phyloP scores from a whole-genome alignment of 2,797 vertebrate genomes.

The Acipenser ruthenus region DNA sequence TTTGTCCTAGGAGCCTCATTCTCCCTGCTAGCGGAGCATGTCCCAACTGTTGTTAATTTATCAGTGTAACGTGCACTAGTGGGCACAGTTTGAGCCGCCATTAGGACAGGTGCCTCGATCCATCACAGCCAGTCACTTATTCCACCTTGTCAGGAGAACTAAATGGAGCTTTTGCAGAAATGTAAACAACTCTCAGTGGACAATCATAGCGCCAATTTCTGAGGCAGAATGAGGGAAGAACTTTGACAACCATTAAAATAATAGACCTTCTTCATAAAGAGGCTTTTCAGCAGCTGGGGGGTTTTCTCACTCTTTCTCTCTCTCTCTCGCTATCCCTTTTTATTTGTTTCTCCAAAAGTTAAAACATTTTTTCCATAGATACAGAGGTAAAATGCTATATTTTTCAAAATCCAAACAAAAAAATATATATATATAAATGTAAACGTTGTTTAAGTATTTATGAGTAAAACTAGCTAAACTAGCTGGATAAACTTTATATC shows the following conservation, averaged over 20 bases:
- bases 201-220: slow-evolving; percentile 77
- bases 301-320: not conserved
- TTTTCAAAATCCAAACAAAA: not conserved
- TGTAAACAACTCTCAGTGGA: slow-evolving; percentile 97
- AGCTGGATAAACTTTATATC: no score
- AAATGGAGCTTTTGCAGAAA: slow-evolving; percentile 98
- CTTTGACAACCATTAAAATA: slow-evolving; percentile 54
- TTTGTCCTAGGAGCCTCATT: slow-evolving; percentile 91
- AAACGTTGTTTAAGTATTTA: no score
- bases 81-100: slow-evolving; percentile 99
- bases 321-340: not conserved
- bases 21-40: slow-evolving; percentile 88
- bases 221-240: slow-evolving; percentile 66
- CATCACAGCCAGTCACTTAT: slow-evolving; percentile 97
- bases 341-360: not conserved
- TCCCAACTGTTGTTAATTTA: slow-evolving; percentile 99
- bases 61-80: slow-evolving; percentile 98
- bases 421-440: no score
- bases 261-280: slow-evolving; percentile 12
- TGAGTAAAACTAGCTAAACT: not conserved
- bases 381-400: not conserved
- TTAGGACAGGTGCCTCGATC: slow-evolving; percentile 99
- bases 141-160: slow-evolving; percentile 94
- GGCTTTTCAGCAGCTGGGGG: not conserved
- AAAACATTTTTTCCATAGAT: not conserved